phyloP scores from a whole-genome alignment of 2,888 invertebrate species.

The Syritta pipiens region DNA sequence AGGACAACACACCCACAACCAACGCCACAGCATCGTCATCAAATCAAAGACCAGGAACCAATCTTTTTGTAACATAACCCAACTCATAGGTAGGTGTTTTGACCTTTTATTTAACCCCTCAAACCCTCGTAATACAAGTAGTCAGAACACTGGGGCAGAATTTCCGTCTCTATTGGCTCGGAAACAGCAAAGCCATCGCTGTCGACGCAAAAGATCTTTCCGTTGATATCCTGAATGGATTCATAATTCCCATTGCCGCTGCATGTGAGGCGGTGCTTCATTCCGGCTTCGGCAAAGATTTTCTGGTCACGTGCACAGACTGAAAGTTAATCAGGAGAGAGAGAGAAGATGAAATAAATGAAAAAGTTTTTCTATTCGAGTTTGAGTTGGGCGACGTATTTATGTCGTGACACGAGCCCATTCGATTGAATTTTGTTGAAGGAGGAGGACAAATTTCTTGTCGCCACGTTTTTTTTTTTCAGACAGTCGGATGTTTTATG shows the following conservation, averaged over 20 bases:
- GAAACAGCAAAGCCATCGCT: slow-evolving; percentile 81
- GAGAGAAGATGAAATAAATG: no score
- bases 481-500: background rate
- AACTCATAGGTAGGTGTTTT: slow-evolving; percentile 43
- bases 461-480: no score
- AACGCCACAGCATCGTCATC: slow-evolving; percentile 15
- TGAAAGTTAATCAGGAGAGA: slow-evolving; percentile 73
- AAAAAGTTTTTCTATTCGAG: no score
- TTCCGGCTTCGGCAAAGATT: slow-evolving; percentile 80
- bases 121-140: slow-evolving; percentile 67
- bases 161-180: slow-evolving; percentile 54
- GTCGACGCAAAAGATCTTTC: slow-evolving; percentile 83
- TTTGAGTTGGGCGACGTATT: background rate
- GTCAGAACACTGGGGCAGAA: slow-evolving; percentile 56
- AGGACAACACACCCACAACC: background rate
- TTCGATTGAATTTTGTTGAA: background rate
- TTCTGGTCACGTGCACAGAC: slow-evolving; percentile 84
- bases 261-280: slow-evolving; percentile 80
- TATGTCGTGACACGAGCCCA: background rate
- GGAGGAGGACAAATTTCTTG: no score
- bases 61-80: slow-evolving; percentile 60
- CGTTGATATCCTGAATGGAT: slow-evolving; percentile 80
- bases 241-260: slow-evolving; percentile 82
- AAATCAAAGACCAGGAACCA: slow-evolving; percentile 61
- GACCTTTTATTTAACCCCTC: background rate